Evolutionary conservation across 2,888 invertebrate genomes (phyloP), one percentile per base, ranked within the genome.

Genomic region (Rhyacophila evoluta): DNA sequence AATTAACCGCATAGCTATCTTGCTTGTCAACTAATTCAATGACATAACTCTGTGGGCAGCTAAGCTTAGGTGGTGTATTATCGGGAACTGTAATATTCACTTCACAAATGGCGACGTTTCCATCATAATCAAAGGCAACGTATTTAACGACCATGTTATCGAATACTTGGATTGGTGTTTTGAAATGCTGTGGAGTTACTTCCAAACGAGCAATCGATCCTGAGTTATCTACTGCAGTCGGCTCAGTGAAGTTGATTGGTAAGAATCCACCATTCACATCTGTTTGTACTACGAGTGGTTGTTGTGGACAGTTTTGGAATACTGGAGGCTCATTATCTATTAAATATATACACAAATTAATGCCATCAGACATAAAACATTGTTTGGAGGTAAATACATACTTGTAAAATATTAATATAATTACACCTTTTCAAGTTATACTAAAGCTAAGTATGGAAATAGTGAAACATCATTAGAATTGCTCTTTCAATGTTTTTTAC

Each of bases 101-200:
- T 90, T 96, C 95, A 85, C 99, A 99, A 85, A 97, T 97, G 11
- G 98, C 99, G 11, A 97, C 97, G 85, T 99, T 99, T 83, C 98
- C 98, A 85, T 98, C 98, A 84, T 96, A 97, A 88, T 99, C 99
- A 84, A 97, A 98, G 1, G 98, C 99, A 0, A 98, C 95, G 85
- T 98, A 99, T 88, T 97, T 95, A 0, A 98, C 96, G 29, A 97
- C 95, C 85, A 95, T 96, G 83, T 98, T 97, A 85, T 96, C 94
- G 87, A 98, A 97, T 10, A 97, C 92, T 85, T 94, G 93, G 82
- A 96, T 92, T 0, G 97, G 97, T 0, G 97, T 97, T 85, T 92
- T 94, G 87, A 98, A 98, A 84, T 95, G 96, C 83, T 95, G 94
- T 0, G 98, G 98, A 83, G 96, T 96, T 0, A 98, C 94, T 90